phyloP scores from a whole-genome alignment of 2,797 vertebrate species.

The Tokudaia muenninki region DNA sequence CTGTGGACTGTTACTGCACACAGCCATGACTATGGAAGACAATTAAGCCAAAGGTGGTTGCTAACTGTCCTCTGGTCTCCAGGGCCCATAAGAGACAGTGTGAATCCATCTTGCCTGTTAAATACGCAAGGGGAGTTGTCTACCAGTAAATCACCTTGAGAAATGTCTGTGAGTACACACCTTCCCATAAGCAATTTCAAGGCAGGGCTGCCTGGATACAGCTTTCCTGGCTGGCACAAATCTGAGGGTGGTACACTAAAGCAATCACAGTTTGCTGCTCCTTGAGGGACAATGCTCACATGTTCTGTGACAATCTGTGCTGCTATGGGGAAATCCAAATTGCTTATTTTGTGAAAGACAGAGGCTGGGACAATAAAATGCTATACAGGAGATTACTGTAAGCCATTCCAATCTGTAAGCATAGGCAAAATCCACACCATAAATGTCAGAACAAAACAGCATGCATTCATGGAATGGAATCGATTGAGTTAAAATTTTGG shows the following conservation, averaged over 20 bases:
- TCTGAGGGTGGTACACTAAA: not conserved
- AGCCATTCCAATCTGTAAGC: conserved; percentile 3
- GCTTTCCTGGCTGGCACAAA: not conserved
- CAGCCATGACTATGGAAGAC: not conserved
- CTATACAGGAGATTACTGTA: not conserved
- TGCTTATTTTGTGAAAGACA: conserved; percentile 24
- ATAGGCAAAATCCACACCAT: not conserved
- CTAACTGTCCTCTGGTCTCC: not conserved
- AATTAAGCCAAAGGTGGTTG: not conserved
- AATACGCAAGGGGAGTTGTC: not conserved
- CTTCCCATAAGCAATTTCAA: not conserved
- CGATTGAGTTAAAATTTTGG: not conserved
- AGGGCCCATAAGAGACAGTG: not conserved
- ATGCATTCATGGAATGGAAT: not conserved
- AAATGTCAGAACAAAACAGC: not conserved
- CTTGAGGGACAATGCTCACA: not conserved
- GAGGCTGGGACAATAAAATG: not conserved
- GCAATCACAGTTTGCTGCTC: not conserved
- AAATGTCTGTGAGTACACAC: not conserved
- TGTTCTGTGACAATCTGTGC: not conserved
- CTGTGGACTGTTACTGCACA: not conserved
- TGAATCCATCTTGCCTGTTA: not conserved
- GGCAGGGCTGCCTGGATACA: not conserved
- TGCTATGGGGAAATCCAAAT: not conserved
- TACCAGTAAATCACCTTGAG: not conserved